Percentiles rank a stretch among this genome's conserved stretches.
phyloP scores from a whole-genome alignment of 2,113 vertebrate species.

The Panthera tigris region DNA sequence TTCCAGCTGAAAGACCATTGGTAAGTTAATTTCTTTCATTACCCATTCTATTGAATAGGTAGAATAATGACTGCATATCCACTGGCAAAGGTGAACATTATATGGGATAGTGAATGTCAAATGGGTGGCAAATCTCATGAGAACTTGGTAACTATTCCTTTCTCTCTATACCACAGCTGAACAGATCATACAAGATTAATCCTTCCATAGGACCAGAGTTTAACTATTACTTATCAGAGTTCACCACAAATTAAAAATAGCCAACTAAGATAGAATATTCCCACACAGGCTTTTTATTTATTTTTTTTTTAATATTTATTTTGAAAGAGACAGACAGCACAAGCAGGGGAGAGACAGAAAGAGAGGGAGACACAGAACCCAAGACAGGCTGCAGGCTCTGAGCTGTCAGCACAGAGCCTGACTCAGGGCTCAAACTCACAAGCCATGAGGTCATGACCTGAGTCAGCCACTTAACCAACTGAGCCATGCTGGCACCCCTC shows the following conservation, averaged over 20 bases:
- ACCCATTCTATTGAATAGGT: neutral
- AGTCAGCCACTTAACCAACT: too few relatives aligned
- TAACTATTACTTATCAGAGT: too few relatives aligned
- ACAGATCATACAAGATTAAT: neutral
- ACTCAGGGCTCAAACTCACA: too few relatives aligned
- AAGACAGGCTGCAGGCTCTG: too few relatives aligned
- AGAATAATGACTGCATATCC: neutral
- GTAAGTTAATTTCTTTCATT: neutral
- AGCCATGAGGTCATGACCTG: too few relatives aligned
- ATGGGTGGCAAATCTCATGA: neutral
- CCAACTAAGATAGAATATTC: neutral
- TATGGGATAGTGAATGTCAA: neutral
- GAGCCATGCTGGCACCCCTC: neutral
- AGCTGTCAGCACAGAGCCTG: too few relatives aligned
- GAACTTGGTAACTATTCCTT: neutral
- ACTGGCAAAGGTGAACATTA: neutral
- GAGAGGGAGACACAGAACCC: too few relatives aligned
- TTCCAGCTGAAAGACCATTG: conserved; percentile 2
- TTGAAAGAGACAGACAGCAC: too few relatives aligned
- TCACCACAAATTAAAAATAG: neutral
- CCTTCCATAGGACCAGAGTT: neutral
- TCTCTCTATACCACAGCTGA: neutral
- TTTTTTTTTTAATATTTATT: too few relatives aligned
- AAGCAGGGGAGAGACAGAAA: too few relatives aligned
- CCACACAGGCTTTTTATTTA: neutral